phyloP scores from a whole-genome alignment of 2,113 vertebrate genomes.

The Psammodynastes pulverulentus region DNA sequence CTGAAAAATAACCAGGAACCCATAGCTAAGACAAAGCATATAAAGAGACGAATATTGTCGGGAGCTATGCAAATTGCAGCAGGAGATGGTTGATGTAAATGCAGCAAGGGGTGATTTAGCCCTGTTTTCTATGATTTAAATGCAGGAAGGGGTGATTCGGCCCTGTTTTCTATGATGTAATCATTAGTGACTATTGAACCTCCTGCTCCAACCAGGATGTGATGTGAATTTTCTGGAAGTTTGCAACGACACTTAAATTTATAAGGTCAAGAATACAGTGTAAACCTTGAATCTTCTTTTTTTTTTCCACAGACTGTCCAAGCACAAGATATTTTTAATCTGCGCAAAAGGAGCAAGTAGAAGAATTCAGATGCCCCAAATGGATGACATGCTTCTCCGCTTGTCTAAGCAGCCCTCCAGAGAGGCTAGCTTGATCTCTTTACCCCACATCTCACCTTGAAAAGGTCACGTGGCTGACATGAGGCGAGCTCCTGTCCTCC shows the following conservation, averaged over 20 bases:
- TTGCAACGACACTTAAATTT: background rate
- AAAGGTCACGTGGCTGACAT: background rate
- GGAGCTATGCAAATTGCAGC: background rate
- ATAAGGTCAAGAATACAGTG: background rate
- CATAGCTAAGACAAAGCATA: background rate
- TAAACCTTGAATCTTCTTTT: background rate
- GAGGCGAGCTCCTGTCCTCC: background rate
- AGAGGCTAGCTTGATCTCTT: background rate
- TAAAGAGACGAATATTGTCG: background rate
- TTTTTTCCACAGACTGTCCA: background rate
- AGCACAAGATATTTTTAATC: background rate
- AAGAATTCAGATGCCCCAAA: background rate
- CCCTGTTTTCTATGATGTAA: background rate
- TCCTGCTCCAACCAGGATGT: background rate
- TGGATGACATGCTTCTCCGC: background rate
- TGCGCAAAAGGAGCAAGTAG: background rate
- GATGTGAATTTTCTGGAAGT: background rate
- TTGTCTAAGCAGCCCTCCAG: background rate
- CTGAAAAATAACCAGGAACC: background rate
- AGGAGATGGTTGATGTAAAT: background rate
- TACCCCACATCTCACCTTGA: background rate
- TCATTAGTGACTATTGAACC: background rate
- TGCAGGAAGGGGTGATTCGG: background rate
- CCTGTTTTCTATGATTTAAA: background rate
- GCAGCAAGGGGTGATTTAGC: background rate